Evolutionary conservation across 2,113 vertebrate genomes (phyloP).

Genomic region (Amphiprion ocellaris): DNA sequence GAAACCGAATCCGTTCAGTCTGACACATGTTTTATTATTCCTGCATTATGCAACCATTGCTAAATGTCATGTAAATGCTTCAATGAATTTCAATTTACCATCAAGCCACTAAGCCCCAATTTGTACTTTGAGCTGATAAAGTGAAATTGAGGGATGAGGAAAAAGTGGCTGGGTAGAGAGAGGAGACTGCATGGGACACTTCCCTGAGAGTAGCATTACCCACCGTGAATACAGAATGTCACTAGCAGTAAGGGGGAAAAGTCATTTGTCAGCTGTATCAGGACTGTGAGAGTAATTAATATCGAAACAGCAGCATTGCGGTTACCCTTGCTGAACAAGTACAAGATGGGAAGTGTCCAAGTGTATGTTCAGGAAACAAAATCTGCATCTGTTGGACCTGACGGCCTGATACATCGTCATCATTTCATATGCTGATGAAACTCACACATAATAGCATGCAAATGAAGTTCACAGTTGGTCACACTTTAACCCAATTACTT

Average conservation of each 20-base stretch:
- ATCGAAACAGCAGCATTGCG: constrained; percentile 54
- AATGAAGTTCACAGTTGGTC: background rate
- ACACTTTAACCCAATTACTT: constrained; percentile 23
- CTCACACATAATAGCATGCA: background rate
- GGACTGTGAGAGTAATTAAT: constrained; percentile 63
- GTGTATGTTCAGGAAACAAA: constrained; percentile 23
- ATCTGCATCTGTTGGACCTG: constrained; percentile 5
- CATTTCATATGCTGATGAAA: constrained; percentile 20
- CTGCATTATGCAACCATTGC: constrained; percentile 68
- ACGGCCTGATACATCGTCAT: constrained; percentile 19
- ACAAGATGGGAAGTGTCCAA: constrained; percentile 44
- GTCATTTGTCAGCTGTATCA: constrained; percentile 69
- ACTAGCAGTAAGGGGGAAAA: constrained; percentile 45
- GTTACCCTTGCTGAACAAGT: constrained; percentile 65
- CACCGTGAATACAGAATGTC: constrained; percentile 64
- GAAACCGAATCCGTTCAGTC: constrained; percentile 54
- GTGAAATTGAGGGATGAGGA: constrained; percentile 68
- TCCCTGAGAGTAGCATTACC: constrained; percentile 46
- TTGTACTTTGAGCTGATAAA: constrained; percentile 79
- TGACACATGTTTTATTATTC: constrained; percentile 77
- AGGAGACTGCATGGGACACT: constrained; percentile 50
- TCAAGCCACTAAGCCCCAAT: constrained; percentile 74
- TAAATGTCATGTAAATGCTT: constrained; percentile 82
- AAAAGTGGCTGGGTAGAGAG: constrained; percentile 41
- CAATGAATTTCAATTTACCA: constrained; percentile 80